Conservation (phyloP, 2,888 invertebrate species). For the Rugalucina vietnamica region DNA sequence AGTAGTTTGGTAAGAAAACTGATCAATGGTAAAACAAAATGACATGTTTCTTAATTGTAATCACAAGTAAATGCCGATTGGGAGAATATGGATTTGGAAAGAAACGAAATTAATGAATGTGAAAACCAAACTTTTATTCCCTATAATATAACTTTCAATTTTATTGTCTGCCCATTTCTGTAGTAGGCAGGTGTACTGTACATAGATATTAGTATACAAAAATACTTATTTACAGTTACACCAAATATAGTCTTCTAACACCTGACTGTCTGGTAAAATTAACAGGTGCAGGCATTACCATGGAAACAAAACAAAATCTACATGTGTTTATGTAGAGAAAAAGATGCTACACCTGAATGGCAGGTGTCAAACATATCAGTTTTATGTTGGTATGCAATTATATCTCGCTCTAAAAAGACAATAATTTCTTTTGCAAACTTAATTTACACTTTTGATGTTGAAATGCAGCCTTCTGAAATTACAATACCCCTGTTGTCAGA, state of each 20-base stretch:
- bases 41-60: no score
- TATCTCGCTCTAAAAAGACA: not conserved
- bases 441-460: not conserved
- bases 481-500: not conserved
- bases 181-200: no score
- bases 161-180: no score
- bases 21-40: no score
- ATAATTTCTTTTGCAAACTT: not conserved
- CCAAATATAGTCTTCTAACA: not conserved
- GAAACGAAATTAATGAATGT: no score
- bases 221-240: no score
- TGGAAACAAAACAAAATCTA: conserved; percentile 1
- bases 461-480: not conserved
- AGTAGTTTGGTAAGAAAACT: no score
- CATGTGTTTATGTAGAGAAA: not conserved
- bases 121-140: no score
- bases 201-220: no score
- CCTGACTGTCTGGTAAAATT: not conserved
- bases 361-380: conserved; percentile 14
- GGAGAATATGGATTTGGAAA: no score
- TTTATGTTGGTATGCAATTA: not conserved
- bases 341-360: conserved; percentile 6
- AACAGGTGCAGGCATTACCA: not conserved
- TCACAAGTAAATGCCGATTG: no score
- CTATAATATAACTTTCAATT: no score